Conservation (phyloP, 2,797 vertebrate genomes). For the Synanceia verrucosa region DNA sequence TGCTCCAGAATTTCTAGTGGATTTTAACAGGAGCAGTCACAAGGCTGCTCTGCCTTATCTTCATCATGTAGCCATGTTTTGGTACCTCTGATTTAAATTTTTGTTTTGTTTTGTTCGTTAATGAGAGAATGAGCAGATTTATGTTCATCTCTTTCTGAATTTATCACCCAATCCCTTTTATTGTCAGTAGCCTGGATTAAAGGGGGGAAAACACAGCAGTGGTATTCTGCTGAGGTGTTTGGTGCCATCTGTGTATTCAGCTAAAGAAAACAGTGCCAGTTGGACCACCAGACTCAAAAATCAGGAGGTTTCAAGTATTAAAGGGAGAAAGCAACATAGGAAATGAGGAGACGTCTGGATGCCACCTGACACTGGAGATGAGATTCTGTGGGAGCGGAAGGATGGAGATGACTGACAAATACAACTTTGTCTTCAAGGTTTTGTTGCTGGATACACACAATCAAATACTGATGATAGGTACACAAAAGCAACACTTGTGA, state of each 20-base stretch:
- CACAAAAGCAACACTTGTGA: background rate
- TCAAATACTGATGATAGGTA: slow-evolving; percentile 6
- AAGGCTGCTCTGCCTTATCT: background rate
- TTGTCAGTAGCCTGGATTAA: slow-evolving; percentile 20
- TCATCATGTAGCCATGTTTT: background rate
- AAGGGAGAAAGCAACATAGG: slow-evolving; percentile 16
- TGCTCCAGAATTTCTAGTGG: background rate
- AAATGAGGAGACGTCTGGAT: slow-evolving; percentile 20
- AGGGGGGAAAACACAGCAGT: slow-evolving; percentile 27
- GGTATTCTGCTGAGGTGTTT: slow-evolving; percentile 23
- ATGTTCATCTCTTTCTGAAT: slow-evolving; percentile 3
- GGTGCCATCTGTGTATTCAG: slow-evolving; percentile 15
- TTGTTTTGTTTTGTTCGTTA: background rate
- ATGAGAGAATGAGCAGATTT: background rate
- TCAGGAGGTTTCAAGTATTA: too few relatives aligned
- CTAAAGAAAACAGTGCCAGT: slow-evolving; percentile 30
- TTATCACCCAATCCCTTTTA: background rate
- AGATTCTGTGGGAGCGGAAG: background rate
- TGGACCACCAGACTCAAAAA: background rate
- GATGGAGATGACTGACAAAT: slow-evolving; percentile 15
- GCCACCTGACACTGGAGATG: slow-evolving; percentile 6
- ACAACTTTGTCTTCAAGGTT: slow-evolving; percentile 23
- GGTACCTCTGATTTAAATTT: background rate
- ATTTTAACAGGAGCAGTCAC: background rate
- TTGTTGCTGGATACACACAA: slow-evolving; percentile 6